Evolutionary conservation across 2,888 invertebrate species (phyloP).

Genomic region (Taphrorychus bicolor): DNA sequence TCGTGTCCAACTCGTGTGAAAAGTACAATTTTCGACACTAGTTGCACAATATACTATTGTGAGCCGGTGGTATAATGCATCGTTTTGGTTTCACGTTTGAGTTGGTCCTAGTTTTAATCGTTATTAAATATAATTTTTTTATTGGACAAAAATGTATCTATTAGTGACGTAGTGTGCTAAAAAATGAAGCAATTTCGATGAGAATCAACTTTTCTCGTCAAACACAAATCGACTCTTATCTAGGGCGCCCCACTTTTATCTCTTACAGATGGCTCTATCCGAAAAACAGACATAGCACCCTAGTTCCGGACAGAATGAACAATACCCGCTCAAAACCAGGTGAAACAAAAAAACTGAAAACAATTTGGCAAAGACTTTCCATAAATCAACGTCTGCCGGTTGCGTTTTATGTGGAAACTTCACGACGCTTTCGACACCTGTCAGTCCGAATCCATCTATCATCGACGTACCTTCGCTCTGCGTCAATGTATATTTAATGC

Average conservation of each 20-base stretch:
- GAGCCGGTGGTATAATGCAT: no score
- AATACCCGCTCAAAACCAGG: neutral
- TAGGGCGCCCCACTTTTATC: neutral
- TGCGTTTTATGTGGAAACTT: slow-evolving; percentile 52
- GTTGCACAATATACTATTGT: no score
- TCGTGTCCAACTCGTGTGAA: no score
- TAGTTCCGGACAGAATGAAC: neutral
- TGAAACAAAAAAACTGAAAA: slow-evolving; percentile 31
- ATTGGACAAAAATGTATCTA: no score
- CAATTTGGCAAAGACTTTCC: slow-evolving; percentile 40
- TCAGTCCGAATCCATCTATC: slow-evolving; percentile 50
- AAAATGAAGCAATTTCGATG: no score
- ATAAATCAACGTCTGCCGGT: slow-evolving; percentile 44
- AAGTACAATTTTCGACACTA: no score
- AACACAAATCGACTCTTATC: no score
- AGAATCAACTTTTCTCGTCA: no score
- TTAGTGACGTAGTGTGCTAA: no score
- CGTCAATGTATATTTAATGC: slow-evolving; percentile 50
- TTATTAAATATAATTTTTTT: no score
- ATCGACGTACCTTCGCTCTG: slow-evolving; percentile 43
- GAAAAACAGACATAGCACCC: neutral
- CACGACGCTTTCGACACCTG: slow-evolving; percentile 52
- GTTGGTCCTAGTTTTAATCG: no score
- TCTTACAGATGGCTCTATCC: neutral
- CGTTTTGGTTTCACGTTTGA: no score